Base-by-base conservation (phyloP, 92 coral and sea anemone genomes). In the Porites lobata region DNA sequence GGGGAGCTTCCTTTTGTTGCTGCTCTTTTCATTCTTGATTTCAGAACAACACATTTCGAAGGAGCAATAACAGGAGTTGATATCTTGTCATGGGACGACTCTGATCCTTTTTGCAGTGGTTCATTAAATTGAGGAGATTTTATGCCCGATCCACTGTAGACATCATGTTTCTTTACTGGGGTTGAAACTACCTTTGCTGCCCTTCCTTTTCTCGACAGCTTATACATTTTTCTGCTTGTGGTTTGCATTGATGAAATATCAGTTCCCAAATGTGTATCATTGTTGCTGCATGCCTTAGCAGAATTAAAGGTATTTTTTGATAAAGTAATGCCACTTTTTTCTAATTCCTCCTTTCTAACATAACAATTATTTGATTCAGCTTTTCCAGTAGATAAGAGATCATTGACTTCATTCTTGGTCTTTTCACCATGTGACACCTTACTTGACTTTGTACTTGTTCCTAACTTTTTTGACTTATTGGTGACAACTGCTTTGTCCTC, bases 1-100 rank as follows among this genome's bases (percentile, higher is more conserved):
- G 98, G 98, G 38, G 95, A 95, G 64, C 67, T 75, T 47, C 96
- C 98, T 89, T 88, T 95, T 29, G 93, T 76, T 71, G 96, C 92
- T 14, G 87, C 72, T 50, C 98, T 88, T 89, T 95, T 95, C 82
- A 93, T 75, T 73, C 84, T 95, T 47, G 92, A 80, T 59, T 90
- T 95, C 32, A 68, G 74, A 85, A 95, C 65, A 71, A 85, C 86
- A 50, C 85, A 88, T 79, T 95, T 95, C 18, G 64, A 88, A 50
- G 98, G 95, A 15, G 88, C 93, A 69, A 93, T 75, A 50, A 83
- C 83, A 2, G 79, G 47, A 2, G 65, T 17, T 24, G 84, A 58
- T 43, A 21, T 85, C 13, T 71, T 77, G 51, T 72, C 84, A 53
- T 50, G 52, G 2, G 3, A 51, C 43, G 7, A 18, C 26, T 63